These are phyloP conservation scores for Helogale parvula DNA, from an alignment of 2,113 vertebrate species.

Conservation along the genomic window DNA sequence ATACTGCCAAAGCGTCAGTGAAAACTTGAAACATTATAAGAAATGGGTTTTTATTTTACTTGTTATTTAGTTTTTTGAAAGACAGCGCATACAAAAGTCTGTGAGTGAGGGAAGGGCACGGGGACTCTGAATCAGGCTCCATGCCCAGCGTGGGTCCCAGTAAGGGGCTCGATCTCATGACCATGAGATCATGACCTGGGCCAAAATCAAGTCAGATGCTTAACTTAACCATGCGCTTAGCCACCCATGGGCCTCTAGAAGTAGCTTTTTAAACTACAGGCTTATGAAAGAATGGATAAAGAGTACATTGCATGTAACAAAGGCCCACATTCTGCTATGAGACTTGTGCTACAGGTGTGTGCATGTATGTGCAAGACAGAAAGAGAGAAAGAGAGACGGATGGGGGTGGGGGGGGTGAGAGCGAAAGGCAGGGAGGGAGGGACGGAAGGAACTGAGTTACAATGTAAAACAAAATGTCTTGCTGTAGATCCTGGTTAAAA, in stretches of 20 bases:
- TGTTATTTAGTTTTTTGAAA: too few relatives aligned
- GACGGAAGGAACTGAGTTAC: not conserved
- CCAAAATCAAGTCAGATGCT: too few relatives aligned
- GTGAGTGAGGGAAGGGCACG: too few relatives aligned
- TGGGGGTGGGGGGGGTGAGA: not conserved
- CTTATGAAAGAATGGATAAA: not conserved
- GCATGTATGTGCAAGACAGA: not conserved
- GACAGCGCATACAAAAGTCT: too few relatives aligned
- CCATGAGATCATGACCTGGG: too few relatives aligned
- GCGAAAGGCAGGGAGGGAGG: not conserved
- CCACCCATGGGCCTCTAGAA: not conserved
- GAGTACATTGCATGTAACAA: not conserved
- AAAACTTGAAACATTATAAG: conserved; percentile 12
- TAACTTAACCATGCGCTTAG: too few relatives aligned
- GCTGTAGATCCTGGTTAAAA: not conserved
- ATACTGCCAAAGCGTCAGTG: not conserved
- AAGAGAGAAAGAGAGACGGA: not conserved
- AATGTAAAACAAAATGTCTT: not conserved
- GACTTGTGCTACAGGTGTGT: not conserved
- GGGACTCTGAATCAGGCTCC: too few relatives aligned
- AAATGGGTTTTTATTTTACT: not conserved
- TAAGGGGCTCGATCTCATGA: too few relatives aligned
- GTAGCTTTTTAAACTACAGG: not conserved
- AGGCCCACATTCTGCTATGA: not conserved
- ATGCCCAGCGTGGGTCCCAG: too few relatives aligned